A percentile compares a stretch with the other conserved stretches of the same genome.
phyloP scores from a whole-genome alignment of 2,888 invertebrate species.

The Phyllotreta striolata region DNA sequence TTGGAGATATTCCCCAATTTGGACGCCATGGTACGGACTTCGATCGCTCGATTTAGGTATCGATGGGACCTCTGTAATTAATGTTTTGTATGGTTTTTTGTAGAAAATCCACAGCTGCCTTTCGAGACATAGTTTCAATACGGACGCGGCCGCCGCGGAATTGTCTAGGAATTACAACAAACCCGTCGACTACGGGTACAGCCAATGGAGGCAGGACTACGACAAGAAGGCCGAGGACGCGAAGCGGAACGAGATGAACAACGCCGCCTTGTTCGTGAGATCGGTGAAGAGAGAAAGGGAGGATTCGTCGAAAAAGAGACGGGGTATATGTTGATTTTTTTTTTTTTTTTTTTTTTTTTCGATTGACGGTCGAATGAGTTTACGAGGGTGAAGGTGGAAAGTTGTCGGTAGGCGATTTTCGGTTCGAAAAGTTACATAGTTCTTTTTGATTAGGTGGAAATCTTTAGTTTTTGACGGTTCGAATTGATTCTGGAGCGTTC shows the following conservation, averaged over 20 bases:
- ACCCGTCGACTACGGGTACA: conserved; percentile 47
- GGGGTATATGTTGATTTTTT: too few species aligned
- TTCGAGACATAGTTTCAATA: conserved; percentile 66
- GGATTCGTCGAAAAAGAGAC: conserved; percentile 46
- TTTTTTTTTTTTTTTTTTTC: too few species aligned
- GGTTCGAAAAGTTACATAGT: too few species aligned
- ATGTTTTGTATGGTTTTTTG: conserved; percentile 28
- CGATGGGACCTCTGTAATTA: too few species aligned
- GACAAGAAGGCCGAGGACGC: conserved; percentile 58
- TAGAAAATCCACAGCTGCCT: conserved; percentile 67
- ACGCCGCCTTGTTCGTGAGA: conserved; percentile 34
- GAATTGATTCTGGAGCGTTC: too few species aligned
- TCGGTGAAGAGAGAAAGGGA: conserved; percentile 43
- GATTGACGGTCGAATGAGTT: too few species aligned
- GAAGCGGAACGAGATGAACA: conserved; percentile 49
- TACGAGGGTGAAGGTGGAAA: too few species aligned
- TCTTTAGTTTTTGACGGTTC: too few species aligned
- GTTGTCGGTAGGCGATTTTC: too few species aligned
- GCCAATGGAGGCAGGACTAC: conserved; percentile 54
- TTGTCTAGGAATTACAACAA: conserved; percentile 55
- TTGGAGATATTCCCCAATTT: conserved; percentile 70
- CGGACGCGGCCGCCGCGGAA: conserved; percentile 66
- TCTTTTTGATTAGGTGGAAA: too few species aligned
- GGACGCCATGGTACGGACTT: conserved; percentile 64
- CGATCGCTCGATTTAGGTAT: neutral